These are phyloP conservation scores for Hydroisotoma schaefferi DNA, from an alignment of 2,888 invertebrate genomes.

Conservation along the genomic window DNA sequence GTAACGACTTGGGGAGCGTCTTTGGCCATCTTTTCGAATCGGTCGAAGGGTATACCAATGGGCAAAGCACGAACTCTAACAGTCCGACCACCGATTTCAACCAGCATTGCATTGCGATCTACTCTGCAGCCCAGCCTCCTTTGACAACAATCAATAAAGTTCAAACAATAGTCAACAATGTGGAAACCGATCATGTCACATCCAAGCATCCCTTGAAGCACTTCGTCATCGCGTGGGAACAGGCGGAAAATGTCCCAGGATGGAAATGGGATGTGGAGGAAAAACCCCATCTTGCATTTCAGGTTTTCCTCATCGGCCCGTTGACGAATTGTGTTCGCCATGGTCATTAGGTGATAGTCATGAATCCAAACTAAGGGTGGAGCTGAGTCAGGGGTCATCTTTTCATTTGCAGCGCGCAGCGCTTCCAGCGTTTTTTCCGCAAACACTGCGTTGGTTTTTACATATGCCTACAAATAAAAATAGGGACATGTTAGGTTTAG, in stretches of 20 bases:
- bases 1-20: conserved; percentile 58
- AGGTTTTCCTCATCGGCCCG: conserved; percentile 73
- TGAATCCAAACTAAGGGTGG: conserved; percentile 88
- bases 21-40: conserved; percentile 76
- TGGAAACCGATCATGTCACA: conserved; percentile 93
- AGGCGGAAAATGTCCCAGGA: conserved; percentile 89
- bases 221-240: conserved; percentile 90
- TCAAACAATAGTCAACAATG: conserved; percentile 83
- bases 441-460: conserved; percentile 74
- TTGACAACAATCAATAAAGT: conserved; percentile 88
- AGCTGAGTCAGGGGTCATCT: conserved; percentile 56
- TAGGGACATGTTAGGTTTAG: not conserved
- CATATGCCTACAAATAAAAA: conserved; percentile 62
- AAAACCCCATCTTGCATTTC: conserved; percentile 80
- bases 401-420: conserved; percentile 57
- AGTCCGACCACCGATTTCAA: conserved; percentile 77
- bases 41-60: conserved; percentile 82
- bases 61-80: conserved; percentile 79
- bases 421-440: conserved; percentile 74
- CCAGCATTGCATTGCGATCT: conserved; percentile 78
- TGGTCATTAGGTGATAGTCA: conserved; percentile 89
- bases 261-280: conserved; percentile 91
- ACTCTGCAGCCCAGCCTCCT: conserved; percentile 77
- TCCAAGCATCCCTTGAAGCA: conserved; percentile 85
- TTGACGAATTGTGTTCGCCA: conserved; percentile 85